A percentile compares a stretch with the other conserved stretches of the same genome.
These are phyloP conservation scores for Periophthalmus magnuspinnatus DNA, from an alignment of 2,797 vertebrate species.

Conservation along the genomic window DNA sequence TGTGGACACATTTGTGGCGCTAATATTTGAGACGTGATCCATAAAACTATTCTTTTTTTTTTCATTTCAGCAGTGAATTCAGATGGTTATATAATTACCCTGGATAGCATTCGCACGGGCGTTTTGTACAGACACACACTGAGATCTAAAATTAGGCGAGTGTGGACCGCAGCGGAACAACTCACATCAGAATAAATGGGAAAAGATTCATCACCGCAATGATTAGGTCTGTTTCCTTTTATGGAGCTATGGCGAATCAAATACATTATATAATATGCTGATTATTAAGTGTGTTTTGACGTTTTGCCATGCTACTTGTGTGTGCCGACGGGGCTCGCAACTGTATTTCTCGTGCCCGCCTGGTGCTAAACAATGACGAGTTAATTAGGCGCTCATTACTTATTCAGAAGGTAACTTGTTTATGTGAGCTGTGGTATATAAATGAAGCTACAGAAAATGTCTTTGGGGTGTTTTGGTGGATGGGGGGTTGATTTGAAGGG, in stretches of 20 bases:
- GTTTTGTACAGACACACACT: conserved; percentile 23
- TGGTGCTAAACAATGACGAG: conserved; percentile 39
- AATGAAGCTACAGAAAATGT: conserved; percentile 69
- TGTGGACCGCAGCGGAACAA: background rate
- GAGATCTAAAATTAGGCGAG: conserved; percentile 21
- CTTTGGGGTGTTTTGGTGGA: conserved; percentile 65
- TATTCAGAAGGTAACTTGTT: conserved; percentile 77
- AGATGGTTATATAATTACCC: conserved; percentile 28
- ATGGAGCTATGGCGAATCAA: conserved; percentile 8
- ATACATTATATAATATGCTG: conserved; percentile 21
- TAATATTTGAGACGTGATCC: conserved; percentile 22
- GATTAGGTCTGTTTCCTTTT: conserved; percentile 14
- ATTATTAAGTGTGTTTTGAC: conserved; percentile 24
- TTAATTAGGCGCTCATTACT: conserved; percentile 70
- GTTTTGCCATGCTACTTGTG: conserved; percentile 15
- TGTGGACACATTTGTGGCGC: conserved; percentile 24
- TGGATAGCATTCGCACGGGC: background rate
- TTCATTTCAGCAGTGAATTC: conserved; percentile 12
- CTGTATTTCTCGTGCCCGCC: conserved; percentile 27
- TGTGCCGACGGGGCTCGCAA: background rate
- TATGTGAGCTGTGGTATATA: conserved; percentile 70
- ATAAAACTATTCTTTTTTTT: conserved; percentile 19
- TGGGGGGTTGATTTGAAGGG: conserved; percentile 67
- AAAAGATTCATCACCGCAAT: conserved; percentile 25
- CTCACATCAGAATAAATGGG: conserved; percentile 6